A percentile compares a stretch with the other conserved stretches of the same genome.
These are phyloP conservation scores for Agonopterix arenella DNA, from an alignment of 2,888 invertebrate genomes.

Conservation along the genomic window DNA sequence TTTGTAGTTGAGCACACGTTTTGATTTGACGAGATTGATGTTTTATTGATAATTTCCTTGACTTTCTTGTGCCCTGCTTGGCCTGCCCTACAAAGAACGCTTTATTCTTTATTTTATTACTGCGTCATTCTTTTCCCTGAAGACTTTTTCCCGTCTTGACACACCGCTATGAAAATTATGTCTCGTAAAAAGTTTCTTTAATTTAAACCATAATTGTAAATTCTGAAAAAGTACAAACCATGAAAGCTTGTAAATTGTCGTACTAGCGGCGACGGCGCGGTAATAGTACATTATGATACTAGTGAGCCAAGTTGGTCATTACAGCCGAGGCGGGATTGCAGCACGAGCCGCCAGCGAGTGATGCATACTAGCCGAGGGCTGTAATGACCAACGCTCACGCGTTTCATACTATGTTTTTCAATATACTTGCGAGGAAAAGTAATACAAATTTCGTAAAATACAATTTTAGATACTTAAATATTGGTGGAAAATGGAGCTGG, in stretches of 20 bases:
- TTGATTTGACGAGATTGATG: constrained; percentile 1
- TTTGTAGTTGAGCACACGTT: background rate
- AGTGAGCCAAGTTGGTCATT: too few relatives aligned
- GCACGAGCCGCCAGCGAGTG: too few relatives aligned
- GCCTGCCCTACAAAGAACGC: background rate
- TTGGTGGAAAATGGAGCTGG: too few relatives aligned
- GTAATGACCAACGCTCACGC: too few relatives aligned
- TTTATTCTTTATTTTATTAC: background rate
- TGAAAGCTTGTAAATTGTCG: background rate
- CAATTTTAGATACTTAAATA: too few relatives aligned
- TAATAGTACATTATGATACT: too few relatives aligned
- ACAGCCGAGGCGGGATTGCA: too few relatives aligned
- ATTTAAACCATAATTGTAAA: background rate
- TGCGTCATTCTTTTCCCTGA: background rate
- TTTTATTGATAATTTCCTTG: constrained; percentile 3
- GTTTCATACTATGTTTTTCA: too few relatives aligned
- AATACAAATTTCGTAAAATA: too few relatives aligned
- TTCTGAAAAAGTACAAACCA: background rate
- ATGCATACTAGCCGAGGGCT: too few relatives aligned
- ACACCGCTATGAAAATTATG: background rate
- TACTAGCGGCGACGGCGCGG: too few relatives aligned
- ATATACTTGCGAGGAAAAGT: too few relatives aligned
- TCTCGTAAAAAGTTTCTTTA: background rate
- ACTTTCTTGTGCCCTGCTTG: background rate
- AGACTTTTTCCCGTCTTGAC: background rate